Evolutionary conservation across 2,113 vertebrate genomes (phyloP).

Genomic region (Sebastes schlegelii): DNA sequence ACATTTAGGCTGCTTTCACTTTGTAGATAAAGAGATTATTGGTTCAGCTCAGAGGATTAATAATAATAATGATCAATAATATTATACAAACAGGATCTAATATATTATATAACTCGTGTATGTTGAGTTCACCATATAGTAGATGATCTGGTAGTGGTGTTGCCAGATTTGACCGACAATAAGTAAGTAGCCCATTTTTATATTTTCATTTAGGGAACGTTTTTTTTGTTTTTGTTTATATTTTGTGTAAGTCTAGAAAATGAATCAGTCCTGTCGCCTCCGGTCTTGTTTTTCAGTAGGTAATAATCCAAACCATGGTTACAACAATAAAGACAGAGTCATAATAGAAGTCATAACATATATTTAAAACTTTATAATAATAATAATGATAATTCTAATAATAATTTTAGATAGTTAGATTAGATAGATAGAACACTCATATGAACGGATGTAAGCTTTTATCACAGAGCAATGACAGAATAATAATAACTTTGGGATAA

Average conservation of each 20-base stretch:
- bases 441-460: background rate
- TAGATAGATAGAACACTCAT: too few relatives aligned
- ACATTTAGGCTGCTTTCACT: background rate
- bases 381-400: too few relatives aligned
- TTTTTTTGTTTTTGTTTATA: background rate
- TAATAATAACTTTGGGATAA: background rate
- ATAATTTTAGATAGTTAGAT: background rate
- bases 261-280: background rate
- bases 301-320: background rate
- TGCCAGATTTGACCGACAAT: background rate
- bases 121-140: background rate
- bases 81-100: background rate
- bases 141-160: background rate
- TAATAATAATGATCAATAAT: background rate
- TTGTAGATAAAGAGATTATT: background rate
- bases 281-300: background rate
- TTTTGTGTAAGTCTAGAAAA: background rate
- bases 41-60: background rate
- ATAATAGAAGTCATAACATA: background rate
- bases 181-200: background rate
- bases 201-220: background rate
- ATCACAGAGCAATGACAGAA: background rate
- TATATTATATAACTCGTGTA: background rate
- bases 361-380: too few relatives aligned
- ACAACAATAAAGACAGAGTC: background rate